phyloP scores from a whole-genome alignment of 2,888 invertebrate species.

The Trissolcus brochymenae region DNA sequence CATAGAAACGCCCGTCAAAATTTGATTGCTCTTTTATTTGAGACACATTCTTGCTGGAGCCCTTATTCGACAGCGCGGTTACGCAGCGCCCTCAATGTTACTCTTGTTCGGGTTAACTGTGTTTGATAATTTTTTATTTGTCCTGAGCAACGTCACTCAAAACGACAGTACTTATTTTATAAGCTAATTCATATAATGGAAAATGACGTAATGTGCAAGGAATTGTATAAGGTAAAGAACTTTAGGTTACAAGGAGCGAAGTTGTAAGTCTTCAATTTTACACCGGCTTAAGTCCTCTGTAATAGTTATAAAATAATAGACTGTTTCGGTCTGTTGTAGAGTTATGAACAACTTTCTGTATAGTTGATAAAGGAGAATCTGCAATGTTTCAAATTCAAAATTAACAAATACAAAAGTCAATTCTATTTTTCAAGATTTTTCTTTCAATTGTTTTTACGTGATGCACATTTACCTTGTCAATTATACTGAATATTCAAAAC shows the following conservation, averaged over 20 bases:
- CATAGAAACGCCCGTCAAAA: conserved; percentile 22
- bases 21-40: conserved; percentile 21
- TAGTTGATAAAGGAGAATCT: too few species aligned
- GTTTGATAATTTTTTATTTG: conserved; percentile 8
- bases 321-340: too few species aligned
- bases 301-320: too few species aligned
- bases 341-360: too few species aligned
- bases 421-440: too few species aligned
- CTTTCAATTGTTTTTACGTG: too few species aligned
- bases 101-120: conserved; percentile 3
- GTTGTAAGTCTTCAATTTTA: background rate
- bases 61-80: background rate
- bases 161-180: background rate
- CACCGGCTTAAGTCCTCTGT: too few species aligned
- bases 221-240: background rate
- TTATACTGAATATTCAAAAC: too few species aligned
- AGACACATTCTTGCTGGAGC: conserved; percentile 1
- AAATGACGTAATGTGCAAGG: background rate
- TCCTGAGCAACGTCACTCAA: background rate
- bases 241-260: background rate
- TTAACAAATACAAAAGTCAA: too few species aligned
- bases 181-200: background rate
- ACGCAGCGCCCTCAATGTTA: too few species aligned
- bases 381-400: too few species aligned
- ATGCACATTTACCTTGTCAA: too few species aligned